Conservation (phyloP, 2,113 vertebrate genomes). For the Dissostichus mawsoni region DNA sequence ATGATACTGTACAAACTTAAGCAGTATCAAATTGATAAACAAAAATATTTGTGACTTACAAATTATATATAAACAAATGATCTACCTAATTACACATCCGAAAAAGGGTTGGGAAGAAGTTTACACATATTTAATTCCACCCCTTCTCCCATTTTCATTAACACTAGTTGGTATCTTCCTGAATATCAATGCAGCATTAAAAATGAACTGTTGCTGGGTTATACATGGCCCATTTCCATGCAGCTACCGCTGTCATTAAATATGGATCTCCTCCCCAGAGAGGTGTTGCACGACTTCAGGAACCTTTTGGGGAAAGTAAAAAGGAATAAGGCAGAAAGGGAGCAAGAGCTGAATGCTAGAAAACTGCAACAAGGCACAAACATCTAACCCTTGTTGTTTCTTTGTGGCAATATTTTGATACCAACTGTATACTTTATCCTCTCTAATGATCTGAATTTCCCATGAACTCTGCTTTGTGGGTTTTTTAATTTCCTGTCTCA, state of each 20-base stretch:
- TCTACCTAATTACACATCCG: too few species aligned
- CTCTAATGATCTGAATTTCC: neutral
- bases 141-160: too few species aligned
- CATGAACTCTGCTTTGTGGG: neutral
- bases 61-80: too few species aligned
- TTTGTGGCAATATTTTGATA: neutral
- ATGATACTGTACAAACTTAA: too few species aligned
- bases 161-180: slow-evolving; percentile 13
- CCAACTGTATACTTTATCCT: neutral
- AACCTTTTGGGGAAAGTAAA: slow-evolving; percentile 24
- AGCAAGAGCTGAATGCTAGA: slow-evolving; percentile 4
- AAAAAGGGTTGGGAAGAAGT: too few species aligned
- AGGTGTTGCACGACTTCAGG: slow-evolving; percentile 44
- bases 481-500: neutral
- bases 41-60: too few species aligned
- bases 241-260: slow-evolving; percentile 64
- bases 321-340: slow-evolving; percentile 13
- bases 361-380: slow-evolving; percentile 23
- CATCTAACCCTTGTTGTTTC: slow-evolving; percentile 22
- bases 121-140: too few species aligned
- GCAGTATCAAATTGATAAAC: too few species aligned
- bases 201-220: slow-evolving; percentile 45
- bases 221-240: slow-evolving; percentile 64
- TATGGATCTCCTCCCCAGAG: slow-evolving; percentile 61
- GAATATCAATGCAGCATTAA: slow-evolving; percentile 33